Base-by-base conservation (phyloP, 2,797 vertebrate species). In the Liparis tanakae region DNA sequence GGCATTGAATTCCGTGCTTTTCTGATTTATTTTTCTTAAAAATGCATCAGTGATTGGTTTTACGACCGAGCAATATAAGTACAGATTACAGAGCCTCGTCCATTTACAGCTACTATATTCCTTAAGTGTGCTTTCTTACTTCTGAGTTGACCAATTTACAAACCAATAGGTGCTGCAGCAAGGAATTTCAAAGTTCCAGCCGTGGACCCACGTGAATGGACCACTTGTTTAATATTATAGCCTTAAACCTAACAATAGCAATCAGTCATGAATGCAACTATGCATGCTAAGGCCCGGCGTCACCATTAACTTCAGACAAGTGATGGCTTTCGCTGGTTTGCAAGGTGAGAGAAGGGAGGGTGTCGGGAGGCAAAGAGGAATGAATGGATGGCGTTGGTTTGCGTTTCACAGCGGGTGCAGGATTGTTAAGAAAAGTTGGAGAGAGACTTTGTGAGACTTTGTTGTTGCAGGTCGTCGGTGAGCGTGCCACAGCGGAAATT, bases 201-300 rank as follows among this genome's bases (percentile, higher is more conserved):
- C 0, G 5, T 53, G 69, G 78, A 60, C 72, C 74, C 80, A 86
- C 90, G 70, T 81, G 70, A 88, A 89, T 80, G 89, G 84, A 74
- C 74, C 89, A 91, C 92, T 93, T 85, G 83, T 91, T 93, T 91
- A 88, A 91, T 90, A 90, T 87, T 79, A 87, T 76, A 91, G 90
- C 88, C 87, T 92, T 81, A 89, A 90, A 91, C 87, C 87, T 80
- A 90, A 92, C 91, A 90, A 85, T 92, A 89, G 90, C 88, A 91
- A 85, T 93, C 90, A 87, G 80, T 91, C 89, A 89, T 88, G 85
- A 92, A 90, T 85, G 83, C 87, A 85, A 72, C 87, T 85, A 57
- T 86, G 82, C 87, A 87, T 77, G 86, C 74, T 81, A 83, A 73
- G 87, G 82, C 85, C 77, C 89, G 76, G 85, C 72, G 70, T 84